Conservation (phyloP, 2,797 vertebrate genomes). For the Knipowitschia caucasica region DNA sequence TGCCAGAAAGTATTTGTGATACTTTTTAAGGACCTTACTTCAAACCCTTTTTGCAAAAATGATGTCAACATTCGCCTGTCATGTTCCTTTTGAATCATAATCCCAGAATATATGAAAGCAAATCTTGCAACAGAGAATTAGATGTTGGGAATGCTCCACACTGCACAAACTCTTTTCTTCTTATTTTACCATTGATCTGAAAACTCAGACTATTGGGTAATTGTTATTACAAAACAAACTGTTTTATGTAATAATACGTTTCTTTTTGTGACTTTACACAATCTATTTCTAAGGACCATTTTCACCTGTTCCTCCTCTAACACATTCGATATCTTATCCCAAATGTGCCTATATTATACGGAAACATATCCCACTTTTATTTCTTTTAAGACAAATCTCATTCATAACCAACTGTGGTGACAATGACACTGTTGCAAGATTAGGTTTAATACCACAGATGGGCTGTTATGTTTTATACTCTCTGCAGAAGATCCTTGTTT, state of each 20-base stretch:
- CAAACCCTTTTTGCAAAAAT: slow-evolving; percentile 32
- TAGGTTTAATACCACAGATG: slow-evolving; percentile 32
- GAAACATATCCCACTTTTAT: slow-evolving; percentile 70
- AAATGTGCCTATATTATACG: slow-evolving; percentile 74
- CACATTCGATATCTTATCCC: slow-evolving; percentile 62
- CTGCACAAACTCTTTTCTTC: slow-evolving; percentile 14
- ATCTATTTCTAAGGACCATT: slow-evolving; percentile 30
- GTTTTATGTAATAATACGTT: slow-evolving; percentile 17
- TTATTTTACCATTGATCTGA: slow-evolving; percentile 21
- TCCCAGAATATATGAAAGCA: slow-evolving; percentile 23
- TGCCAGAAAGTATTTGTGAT: slow-evolving; percentile 18
- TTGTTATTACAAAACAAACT: slow-evolving; percentile 9
- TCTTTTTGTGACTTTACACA: slow-evolving; percentile 13
- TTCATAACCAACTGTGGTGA: slow-evolving; percentile 25
- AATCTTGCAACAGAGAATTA: slow-evolving; percentile 22
- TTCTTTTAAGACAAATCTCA: slow-evolving; percentile 45
- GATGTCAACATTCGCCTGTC: slow-evolving; percentile 32
- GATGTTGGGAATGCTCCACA: slow-evolving; percentile 19
- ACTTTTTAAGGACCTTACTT: slow-evolving; percentile 27
- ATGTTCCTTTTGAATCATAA: slow-evolving; percentile 21
- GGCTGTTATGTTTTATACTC: slow-evolving; percentile 54
- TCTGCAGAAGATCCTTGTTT: slow-evolving; percentile 39
- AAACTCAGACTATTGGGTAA: slow-evolving; percentile 11
- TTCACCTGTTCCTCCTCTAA: slow-evolving; percentile 31
- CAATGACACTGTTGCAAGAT: slow-evolving; percentile 40